Evolutionary conservation across 2,113 vertebrate species (phyloP), one percentile per base, ranked within the genome.

Genomic region (Tychaedon coryphoeus): DNA sequence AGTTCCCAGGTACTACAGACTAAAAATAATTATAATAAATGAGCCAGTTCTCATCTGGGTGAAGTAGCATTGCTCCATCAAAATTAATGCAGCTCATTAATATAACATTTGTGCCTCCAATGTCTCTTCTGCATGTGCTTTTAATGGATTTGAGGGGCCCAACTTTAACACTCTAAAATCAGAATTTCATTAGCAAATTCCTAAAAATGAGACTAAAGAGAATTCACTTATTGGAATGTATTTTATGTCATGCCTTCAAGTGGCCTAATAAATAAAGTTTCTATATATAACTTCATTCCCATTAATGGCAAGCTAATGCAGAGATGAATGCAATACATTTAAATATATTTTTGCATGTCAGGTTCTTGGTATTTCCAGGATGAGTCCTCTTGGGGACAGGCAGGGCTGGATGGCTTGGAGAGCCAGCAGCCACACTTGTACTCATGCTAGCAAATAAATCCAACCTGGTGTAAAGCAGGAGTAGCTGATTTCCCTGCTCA

Each of bases 61-160:
- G 74, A 92, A 57, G 19, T 31, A 64, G 61, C 56, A 47, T 10
- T 69, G 45, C 75, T 90, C 82, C 45, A 34, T 70, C 67, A 24
- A 58, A 92, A 80, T 89, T 48, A 95, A 92, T 82, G 75, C 10
- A 53, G 14, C 74, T 92, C 86, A 72, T 92, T 93, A 92, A 83
- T 69, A 10, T 2, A 67, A 70, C 15, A 1, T 75, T 93, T 61
- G 62, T 79, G 31, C 61, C 81, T 75, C 57, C 48, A 23, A 42
- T 29, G n/a, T 56, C 74, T 71, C 40, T 67, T 42, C 62, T 88
- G 71, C 58, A 14, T 4, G 19, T 42, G 61, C 60, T 79, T 91
- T 75, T 64, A 72, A 91, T 78, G 74, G 62, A 84, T 80, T 65
- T 29, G 80, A 79, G 67, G 36, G 36, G 10, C 40, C 40, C 57